Conservation (phyloP, 2,113 vertebrate genomes). For the Candoia aspera region DNA sequence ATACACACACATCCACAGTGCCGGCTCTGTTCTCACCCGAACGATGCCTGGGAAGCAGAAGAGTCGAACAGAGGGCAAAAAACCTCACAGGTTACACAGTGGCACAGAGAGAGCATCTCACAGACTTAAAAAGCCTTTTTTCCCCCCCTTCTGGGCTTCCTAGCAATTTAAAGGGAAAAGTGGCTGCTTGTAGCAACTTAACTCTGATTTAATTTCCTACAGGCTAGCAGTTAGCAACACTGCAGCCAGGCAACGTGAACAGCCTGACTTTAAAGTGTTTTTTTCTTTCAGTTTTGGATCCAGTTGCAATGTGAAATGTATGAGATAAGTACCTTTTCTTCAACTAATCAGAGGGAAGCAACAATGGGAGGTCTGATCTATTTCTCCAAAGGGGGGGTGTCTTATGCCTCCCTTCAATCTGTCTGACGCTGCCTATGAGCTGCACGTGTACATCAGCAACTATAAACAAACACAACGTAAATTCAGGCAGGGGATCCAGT, state of each 20-base stretch:
- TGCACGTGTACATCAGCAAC: too few relatives aligned
- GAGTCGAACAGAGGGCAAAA: not conserved
- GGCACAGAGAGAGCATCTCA: not conserved
- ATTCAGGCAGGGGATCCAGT: too few relatives aligned
- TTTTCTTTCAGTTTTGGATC: not conserved
- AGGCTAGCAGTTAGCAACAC: not conserved
- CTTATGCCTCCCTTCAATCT: too few relatives aligned
- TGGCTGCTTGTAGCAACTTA: not conserved
- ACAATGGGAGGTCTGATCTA: too few relatives aligned
- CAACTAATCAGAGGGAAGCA: too few relatives aligned
- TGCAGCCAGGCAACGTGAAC: not conserved
- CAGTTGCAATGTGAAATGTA: not conserved
- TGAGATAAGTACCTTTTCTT: not conserved
- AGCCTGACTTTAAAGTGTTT: not conserved
- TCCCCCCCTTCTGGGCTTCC: not conserved
- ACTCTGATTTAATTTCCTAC: not conserved
- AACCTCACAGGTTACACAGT: not conserved
- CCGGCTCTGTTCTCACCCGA: not conserved
- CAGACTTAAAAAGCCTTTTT: not conserved
- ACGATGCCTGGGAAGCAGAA: constrained; percentile 3
- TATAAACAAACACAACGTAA: too few relatives aligned
- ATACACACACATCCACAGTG: not conserved
- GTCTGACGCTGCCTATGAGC: too few relatives aligned
- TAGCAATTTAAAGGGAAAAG: not conserved
- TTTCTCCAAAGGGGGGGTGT: too few relatives aligned